Evolutionary conservation across 2,113 vertebrate genomes (phyloP).

Genomic region (Vombatus ursinus): DNA sequence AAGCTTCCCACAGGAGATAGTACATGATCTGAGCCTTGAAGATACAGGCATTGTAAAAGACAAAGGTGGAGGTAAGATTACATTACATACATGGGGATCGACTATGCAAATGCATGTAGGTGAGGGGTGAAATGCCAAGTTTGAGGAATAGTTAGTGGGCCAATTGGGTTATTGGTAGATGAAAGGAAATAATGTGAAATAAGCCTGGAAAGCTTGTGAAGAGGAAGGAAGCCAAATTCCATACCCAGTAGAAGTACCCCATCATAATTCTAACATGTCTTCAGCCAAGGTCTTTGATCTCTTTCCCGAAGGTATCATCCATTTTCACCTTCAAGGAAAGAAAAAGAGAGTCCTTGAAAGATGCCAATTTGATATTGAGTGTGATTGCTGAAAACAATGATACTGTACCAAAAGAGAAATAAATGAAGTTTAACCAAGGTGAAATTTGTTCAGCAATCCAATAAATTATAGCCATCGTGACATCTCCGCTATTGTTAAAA

Average conservation of each 20-base stretch:
- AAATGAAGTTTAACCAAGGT: slow-evolving; percentile 95
- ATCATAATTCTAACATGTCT: not conserved
- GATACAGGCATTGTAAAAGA: not conserved
- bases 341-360: slow-evolving; percentile 91
- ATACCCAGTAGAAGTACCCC: not conserved
- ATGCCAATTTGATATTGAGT: slow-evolving; percentile 97
- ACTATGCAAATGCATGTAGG: not conserved
- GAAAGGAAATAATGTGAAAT: not conserved
- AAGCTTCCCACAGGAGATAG: too few relatives aligned
- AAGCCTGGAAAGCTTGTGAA: not conserved
- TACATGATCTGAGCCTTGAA: not conserved
- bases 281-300: not conserved
- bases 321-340: slow-evolving; percentile 80
- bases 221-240: not conserved
- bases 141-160: not conserved
- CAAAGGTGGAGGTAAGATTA: not conserved
- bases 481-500: slow-evolving; percentile 94
- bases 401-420: slow-evolving; percentile 92
- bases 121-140: not conserved
- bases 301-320: not conserved
- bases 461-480: slow-evolving; percentile 95
- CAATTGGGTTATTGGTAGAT: not conserved
- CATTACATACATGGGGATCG: not conserved
- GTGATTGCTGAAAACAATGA: slow-evolving; percentile 92
- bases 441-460: slow-evolving; percentile 97